phyloP scores from a whole-genome alignment of 2,888 invertebrate genomes.

The Drepana falcataria region DNA sequence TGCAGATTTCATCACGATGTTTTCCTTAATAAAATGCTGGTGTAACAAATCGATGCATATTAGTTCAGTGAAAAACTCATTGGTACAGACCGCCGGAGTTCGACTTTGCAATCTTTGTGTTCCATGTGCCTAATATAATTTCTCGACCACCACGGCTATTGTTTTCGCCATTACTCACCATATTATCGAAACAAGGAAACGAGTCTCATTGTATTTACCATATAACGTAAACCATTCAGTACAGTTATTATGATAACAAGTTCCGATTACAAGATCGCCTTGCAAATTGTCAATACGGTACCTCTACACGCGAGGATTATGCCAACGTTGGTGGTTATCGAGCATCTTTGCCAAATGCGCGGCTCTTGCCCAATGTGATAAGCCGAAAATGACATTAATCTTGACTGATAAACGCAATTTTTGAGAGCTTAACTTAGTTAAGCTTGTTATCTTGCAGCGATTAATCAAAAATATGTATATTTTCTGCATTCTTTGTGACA shows the following conservation, averaged over 20 bases:
- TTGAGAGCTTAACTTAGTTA: no score
- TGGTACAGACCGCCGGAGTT: no score
- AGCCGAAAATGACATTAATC: neutral
- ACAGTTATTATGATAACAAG: slow-evolving; percentile 43
- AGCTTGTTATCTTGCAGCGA: no score
- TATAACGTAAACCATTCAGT: slow-evolving; percentile 43
- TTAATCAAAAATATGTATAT: no score
- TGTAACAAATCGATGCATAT: no score
- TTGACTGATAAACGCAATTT: neutral
- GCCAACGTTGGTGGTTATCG: neutral
- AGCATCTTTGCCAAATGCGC: neutral
- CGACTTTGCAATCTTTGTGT: no score
- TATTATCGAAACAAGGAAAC: slow-evolving; percentile 55
- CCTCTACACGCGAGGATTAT: slow-evolving; percentile 1
- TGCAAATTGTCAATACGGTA: slow-evolving; percentile 21
- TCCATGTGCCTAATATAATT: no score
- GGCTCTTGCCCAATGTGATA: neutral
- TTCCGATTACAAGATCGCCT: slow-evolving; percentile 24
- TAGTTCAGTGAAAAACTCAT: no score
- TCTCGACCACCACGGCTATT: slow-evolving; percentile 15
- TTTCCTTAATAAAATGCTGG: no score
- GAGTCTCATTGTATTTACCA: slow-evolving; percentile 46
- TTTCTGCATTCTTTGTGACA: no score
- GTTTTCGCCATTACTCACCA: slow-evolving; percentile 31
- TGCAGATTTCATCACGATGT: no score